Base-by-base conservation (phyloP, 2,113 vertebrate species). In the Gnathonemus longibarbis region DNA sequence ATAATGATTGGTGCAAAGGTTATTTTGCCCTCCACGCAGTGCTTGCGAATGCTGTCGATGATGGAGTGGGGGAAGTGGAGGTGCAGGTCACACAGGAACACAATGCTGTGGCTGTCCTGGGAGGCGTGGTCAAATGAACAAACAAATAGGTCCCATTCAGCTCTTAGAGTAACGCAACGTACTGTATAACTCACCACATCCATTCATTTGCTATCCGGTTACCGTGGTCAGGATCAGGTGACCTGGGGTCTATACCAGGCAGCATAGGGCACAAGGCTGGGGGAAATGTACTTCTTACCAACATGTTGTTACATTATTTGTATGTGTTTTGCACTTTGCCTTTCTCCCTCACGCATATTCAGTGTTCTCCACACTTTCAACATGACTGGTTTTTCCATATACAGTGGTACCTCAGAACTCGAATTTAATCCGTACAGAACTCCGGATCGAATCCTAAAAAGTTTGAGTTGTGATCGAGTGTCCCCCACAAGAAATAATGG, bases 1-100 rank as follows among this genome's bases (percentile, higher is more conserved):
- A 99, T 94, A 88, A 99, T 96, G 89, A 99, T 96, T 42, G 98
- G 98, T 39, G 98, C 97, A 0, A 98, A 99, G 21, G 96, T 97
- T 98, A 98, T 98, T 94, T 96, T 96, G 90, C 97, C 97, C 92
- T 99, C 97, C 91, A 99, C 96, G 0, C 97, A 98, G 94, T 99
- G 98, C 90, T 98, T 99, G 93, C 98, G 96, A 91, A 99, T 95
- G 0, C 94, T 94, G 39, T 99, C 97, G 0, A 98, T 95, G 90
- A 99, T 92, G 17, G 95, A 95, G 5, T 94, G 89, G 0, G 98
- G 98, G 91, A 98, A 99, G 91, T 97, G 95, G 93, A 99, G 97
- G 93, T 99, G 98, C 15, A 70, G 62, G 10, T 70, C 62, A 70
- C 62, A 70, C 10, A 70, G 62, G 62, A 70, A 70, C 27, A 13